phyloP scores from a whole-genome alignment of 1,140 invertebrate species.

The Harpegnathos saltator region DNA sequence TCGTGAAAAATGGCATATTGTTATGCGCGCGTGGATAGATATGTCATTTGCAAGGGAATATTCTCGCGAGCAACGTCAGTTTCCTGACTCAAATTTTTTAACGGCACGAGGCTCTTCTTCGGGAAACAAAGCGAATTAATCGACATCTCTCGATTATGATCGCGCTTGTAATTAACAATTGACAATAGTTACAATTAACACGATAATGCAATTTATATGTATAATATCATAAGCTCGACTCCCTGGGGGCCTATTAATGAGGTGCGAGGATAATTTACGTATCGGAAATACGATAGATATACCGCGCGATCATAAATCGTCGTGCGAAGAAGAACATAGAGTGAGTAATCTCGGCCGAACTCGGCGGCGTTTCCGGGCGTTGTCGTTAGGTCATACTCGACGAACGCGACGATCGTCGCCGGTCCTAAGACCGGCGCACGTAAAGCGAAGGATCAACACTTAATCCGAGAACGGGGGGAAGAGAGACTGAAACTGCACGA shows the following conservation, averaged over 20 bases:
- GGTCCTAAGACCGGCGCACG: background rate
- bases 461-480: slow-evolving; percentile 40
- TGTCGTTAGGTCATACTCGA: background rate
- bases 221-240: background rate
- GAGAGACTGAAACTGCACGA: slow-evolving; percentile 31
- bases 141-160: background rate
- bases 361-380: background rate
- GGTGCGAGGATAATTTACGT: background rate
- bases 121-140: background rate
- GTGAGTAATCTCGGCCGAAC: background rate
- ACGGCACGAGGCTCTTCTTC: background rate
- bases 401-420: slow-evolving; percentile 1
- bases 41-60: too few species aligned
- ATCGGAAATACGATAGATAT: background rate
- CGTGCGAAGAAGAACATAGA: background rate
- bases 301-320: background rate
- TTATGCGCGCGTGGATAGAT: background rate
- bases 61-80: too few species aligned
- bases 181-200: background rate
- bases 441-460: slow-evolving; percentile 42
- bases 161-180: background rate
- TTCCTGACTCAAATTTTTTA: too few species aligned
- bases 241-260: background rate
- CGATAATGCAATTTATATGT: background rate
- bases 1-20: background rate